phyloP scores from a whole-genome alignment of 1,140 invertebrate genomes.

The Brachionus manjavacas region DNA sequence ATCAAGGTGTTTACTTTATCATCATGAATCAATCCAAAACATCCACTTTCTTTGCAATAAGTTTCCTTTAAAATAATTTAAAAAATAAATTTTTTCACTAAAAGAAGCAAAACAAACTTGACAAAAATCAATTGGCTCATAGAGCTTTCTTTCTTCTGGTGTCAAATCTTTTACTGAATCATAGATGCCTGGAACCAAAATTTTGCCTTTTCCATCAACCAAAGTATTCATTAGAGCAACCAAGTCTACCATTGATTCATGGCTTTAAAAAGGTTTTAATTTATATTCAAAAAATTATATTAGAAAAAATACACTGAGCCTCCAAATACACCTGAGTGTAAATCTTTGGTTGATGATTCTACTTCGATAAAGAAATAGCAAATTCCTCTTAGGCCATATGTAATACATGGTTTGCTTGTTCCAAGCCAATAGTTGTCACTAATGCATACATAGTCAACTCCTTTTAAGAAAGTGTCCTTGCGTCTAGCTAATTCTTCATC shows the following conservation, averaged over 20 bases:
- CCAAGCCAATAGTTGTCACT: slow-evolving; percentile 99
- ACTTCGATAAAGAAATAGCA: slow-evolving; percentile 87
- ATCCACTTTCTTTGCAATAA: slow-evolving; percentile 12
- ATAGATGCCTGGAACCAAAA: slow-evolving; percentile 53
- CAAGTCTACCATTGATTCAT: slow-evolving; percentile 56
- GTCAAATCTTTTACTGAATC: slow-evolving; percentile 65
- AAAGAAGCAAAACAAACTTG: not conserved
- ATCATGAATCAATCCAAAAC: slow-evolving; percentile 34
- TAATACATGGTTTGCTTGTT: slow-evolving; percentile 89
- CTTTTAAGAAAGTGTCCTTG: slow-evolving; percentile 46
- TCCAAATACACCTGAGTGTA: slow-evolving; percentile 91
- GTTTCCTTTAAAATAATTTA: not conserved
- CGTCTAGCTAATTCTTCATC: slow-evolving; percentile 70
- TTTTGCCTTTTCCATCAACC: slow-evolving; percentile 52
- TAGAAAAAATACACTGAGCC: slow-evolving; percentile 64
- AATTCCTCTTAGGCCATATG: slow-evolving; percentile 85
- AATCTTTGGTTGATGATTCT: slow-evolving; percentile 78
- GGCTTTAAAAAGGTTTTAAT: slow-evolving; percentile 45
- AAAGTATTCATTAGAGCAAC: slow-evolving; percentile 49
- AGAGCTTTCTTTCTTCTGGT: slow-evolving; percentile 64
- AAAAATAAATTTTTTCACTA: too few species aligned
- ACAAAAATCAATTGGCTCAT: slow-evolving; percentile 26
- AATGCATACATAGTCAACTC: slow-evolving; percentile 90
- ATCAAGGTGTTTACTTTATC: slow-evolving; percentile 67
- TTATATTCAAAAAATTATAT: too few species aligned